phyloP scores from a whole-genome alignment of 2,888 invertebrate genomes.

The Tipula helvola region DNA sequence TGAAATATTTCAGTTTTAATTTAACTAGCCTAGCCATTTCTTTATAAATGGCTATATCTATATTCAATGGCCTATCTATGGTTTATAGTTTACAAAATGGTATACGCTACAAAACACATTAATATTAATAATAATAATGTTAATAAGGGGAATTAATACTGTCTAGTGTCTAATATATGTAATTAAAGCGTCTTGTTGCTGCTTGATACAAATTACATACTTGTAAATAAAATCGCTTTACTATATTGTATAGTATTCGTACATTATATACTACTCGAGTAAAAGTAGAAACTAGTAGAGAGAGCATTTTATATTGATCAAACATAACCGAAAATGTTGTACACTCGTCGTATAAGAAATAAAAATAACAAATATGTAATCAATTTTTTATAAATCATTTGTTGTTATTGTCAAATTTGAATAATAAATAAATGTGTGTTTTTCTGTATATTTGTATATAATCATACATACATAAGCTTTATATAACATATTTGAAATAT shows the following conservation, averaged over 20 bases:
- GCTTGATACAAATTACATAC: neutral
- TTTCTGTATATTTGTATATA: neutral
- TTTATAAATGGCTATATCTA: too few species aligned
- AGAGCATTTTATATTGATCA: neutral
- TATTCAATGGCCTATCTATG: too few species aligned
- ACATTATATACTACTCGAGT: too few species aligned
- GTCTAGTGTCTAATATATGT: neutral
- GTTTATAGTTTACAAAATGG: too few species aligned
- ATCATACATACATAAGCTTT: neutral
- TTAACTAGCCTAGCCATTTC: too few species aligned
- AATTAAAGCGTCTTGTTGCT: neutral
- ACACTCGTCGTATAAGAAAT: neutral
- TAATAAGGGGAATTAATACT: neutral
- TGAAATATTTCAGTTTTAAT: too few species aligned
- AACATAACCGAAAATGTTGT: neutral
- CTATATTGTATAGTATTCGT: neutral
- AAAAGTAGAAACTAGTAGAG: neutral
- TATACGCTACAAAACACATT: too few species aligned
- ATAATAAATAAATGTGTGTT: constrained; percentile 4
- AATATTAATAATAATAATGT: neutral
- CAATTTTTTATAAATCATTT: constrained; percentile 4
- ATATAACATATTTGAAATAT: neutral
- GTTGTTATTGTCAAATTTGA: neutral
- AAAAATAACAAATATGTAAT: neutral
- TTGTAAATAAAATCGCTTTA: neutral